phyloP scores from a whole-genome alignment of 2,797 vertebrate species.

The Argentina silus region DNA sequence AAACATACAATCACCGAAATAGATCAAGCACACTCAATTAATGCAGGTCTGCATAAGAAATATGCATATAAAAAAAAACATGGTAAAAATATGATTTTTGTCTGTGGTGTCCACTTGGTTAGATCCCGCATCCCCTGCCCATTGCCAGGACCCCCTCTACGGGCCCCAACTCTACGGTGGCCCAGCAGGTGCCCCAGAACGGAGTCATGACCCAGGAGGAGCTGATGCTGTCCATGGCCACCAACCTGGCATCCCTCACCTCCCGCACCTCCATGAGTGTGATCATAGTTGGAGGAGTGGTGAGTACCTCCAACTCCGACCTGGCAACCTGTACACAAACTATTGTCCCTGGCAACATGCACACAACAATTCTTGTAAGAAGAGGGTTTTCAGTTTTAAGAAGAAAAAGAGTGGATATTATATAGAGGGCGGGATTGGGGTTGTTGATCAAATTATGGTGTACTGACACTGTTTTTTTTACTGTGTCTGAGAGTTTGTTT shows the following conservation, averaged over 20 bases:
- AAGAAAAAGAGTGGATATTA: no score
- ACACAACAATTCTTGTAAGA: no score
- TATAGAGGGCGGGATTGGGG: no score
- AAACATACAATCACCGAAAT: neutral
- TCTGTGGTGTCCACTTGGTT: no score
- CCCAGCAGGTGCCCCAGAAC: slow-evolving; percentile 68
- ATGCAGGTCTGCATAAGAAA: no score
- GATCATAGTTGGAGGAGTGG: slow-evolving; percentile 91
- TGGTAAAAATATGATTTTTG: neutral
- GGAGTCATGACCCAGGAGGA: slow-evolving; percentile 84
- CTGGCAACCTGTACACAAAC: neutral
- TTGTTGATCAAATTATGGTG: no score
- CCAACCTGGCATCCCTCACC: slow-evolving; percentile 87
- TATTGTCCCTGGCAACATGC: neutral
- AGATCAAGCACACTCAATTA: neutral
- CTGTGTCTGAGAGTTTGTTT: no score
- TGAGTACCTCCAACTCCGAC: slow-evolving; percentile 66
- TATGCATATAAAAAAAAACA: neutral
- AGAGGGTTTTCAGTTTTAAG: no score
- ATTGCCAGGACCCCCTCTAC: slow-evolving; percentile 81
- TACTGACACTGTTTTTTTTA: no score
- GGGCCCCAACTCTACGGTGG: slow-evolving; percentile 60
- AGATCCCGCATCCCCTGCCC: slow-evolving; percentile 75
- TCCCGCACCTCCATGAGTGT: slow-evolving; percentile 92
- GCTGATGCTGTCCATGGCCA: slow-evolving; percentile 86